Evolutionary conservation across 2,113 vertebrate genomes (phyloP).

Genomic region (Leptodactylus fuscus): DNA sequence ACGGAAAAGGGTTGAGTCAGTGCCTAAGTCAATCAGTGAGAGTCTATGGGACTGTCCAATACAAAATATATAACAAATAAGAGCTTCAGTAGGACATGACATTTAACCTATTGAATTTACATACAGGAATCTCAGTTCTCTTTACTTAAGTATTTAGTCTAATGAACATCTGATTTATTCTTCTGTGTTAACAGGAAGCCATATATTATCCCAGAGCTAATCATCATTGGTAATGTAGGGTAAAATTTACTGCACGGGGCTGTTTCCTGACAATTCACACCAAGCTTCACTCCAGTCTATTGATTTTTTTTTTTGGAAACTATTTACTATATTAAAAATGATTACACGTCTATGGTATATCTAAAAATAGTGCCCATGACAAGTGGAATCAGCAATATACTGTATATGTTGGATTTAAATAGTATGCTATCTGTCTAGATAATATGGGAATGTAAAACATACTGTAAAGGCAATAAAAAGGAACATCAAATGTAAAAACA

Average conservation of each 20-base stretch:
- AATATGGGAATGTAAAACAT: neutral
- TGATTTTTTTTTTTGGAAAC: neutral
- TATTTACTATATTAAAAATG: neutral
- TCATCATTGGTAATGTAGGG: neutral
- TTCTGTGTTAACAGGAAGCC: neutral
- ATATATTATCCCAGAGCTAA: constrained; percentile 15
- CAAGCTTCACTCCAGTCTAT: neutral
- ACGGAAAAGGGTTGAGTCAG: no score
- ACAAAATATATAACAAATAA: constrained; percentile 12
- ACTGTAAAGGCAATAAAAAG: neutral
- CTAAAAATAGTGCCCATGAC: neutral
- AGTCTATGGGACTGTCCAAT: neutral
- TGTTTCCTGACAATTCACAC: neutral
- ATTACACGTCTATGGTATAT: neutral
- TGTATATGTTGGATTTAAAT: no score
- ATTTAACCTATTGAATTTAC: constrained; percentile 45
- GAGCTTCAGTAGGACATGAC: neutral
- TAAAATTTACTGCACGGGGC: constrained; percentile 2
- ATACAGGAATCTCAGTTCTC: constrained; percentile 4
- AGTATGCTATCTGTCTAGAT: neutral
- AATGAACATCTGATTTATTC: constrained; percentile 49
- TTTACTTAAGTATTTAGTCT: constrained; percentile 20
- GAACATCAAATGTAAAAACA: neutral
- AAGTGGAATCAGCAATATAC: neutral
- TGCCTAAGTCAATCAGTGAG: neutral